Base-by-base conservation (phyloP, 2,113 vertebrate genomes). In the Chaetodon trifascialis region DNA sequence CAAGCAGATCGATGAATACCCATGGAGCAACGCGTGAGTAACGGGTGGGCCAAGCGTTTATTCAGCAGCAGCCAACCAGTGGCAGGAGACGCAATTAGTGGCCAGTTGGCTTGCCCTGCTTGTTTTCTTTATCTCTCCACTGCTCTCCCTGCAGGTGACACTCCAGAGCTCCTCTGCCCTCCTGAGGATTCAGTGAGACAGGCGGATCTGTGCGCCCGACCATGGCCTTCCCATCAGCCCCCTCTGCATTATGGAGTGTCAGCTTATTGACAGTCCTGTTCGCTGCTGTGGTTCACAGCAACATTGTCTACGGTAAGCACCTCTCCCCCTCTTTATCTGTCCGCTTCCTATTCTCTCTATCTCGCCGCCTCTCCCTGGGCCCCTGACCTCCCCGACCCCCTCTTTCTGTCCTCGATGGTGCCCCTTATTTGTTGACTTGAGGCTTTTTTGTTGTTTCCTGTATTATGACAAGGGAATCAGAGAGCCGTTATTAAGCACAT, bases 221-320 rank as follows among this genome's bases (percentile, higher is more conserved):
- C 89, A 95, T 95, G 95, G 93, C 93, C 85, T 93, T 92, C 93
- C 90, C 91, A 73, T 91, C 93, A 91, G 83, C 92, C 87, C 89
- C 89, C 82, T 81, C 85, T 5, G 76, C 87, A 36, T 82, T 91
- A 76, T 93, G 94, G 87, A 92, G 88, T 68, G 80, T 93, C 82
- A 84, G 92, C 82, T 80, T 94, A 80, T 89, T 96, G 88, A 91
- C 92, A 36, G 84, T 89, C 62, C 88, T 95, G 21, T 63, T 94
- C 25, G 73, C 87, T n/a, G 86, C 89, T n/a, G 89, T 75, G 15
- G 94, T 90, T 83, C 92, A 92, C 87, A 91, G 93, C 90, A 95
- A 91, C 91, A 70, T 82, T 52, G 59, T 74, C 73, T 83, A 60
- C 12, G 94, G 95, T 96, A 89, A 95, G 94, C 86, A 78, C 79